Conservation (phyloP, 1,140 invertebrate species). For the Aphelenchoides avenae region DNA sequence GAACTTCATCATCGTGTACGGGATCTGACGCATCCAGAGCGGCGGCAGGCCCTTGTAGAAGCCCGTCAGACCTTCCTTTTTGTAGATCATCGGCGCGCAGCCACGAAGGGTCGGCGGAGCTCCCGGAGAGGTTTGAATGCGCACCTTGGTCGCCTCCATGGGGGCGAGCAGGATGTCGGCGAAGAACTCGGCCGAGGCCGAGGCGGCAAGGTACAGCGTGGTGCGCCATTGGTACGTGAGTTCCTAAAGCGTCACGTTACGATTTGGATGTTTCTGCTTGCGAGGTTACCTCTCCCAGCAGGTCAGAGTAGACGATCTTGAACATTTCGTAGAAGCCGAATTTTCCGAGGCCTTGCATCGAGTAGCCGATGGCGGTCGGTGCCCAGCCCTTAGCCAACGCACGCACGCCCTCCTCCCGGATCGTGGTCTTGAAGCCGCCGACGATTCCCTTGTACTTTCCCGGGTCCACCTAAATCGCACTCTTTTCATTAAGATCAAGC, state of each 20-base stretch:
- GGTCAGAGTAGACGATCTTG: conserved; percentile 76
- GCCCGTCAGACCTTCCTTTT: conserved; percentile 64
- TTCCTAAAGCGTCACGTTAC: too few relatives aligned
- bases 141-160: conserved; percentile 93
- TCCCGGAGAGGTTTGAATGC: conserved; percentile 93
- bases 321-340: conserved; percentile 75
- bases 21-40: conserved; percentile 92
- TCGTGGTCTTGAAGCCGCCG: conserved; percentile 74
- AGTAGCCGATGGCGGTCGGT: conserved; percentile 95
- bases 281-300: conserved; percentile 76
- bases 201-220: conserved; percentile 83
- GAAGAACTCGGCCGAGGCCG: conserved; percentile 97
- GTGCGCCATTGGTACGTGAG: conserved; percentile 87
- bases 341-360: conserved; percentile 73
- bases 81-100: conserved; percentile 76
- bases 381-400: conserved; percentile 94
- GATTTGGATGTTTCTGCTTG: too few relatives aligned
- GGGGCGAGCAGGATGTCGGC: conserved; percentile 96
- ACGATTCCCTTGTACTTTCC: conserved; percentile 87
- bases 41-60: conserved; percentile 72
- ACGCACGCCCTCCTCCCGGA: conserved; percentile 79
- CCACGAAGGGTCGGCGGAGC: conserved; percentile 82
- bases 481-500: conserved; percentile 16
- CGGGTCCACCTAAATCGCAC: conserved; percentile 66
- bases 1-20: conserved; percentile 99